phyloP scores from a whole-genome alignment of 92 coral and sea anemone species.

The Metridium senile region DNA sequence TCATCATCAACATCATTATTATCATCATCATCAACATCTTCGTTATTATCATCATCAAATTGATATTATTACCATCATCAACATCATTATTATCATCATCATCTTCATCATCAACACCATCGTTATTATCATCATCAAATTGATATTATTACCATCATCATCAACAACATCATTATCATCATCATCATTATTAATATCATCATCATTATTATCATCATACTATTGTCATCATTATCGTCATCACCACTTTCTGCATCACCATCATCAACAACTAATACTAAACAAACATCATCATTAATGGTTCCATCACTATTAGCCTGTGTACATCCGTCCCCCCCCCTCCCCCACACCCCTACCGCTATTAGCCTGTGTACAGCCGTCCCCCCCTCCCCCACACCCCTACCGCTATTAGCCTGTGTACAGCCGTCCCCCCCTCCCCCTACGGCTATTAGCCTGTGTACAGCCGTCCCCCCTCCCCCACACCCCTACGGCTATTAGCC shows the following conservation, averaged over 20 bases:
- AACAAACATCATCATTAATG: background rate
- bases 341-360: too few relatives aligned
- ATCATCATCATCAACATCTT: background rate
- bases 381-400: too few relatives aligned
- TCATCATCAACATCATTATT: background rate
- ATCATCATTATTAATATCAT: too few relatives aligned
- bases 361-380: too few relatives aligned
- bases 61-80: too few relatives aligned
- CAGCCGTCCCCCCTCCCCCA: too few relatives aligned
- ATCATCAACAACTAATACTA: constrained; percentile 2
- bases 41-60: background rate
- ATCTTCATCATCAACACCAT: background rate
- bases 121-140: background rate
- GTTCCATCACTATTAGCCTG: background rate
- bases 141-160: too few relatives aligned
- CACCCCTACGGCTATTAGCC: too few relatives aligned
- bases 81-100: background rate
- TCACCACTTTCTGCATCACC: background rate
- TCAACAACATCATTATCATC: background rate
- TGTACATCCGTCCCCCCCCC: too few relatives aligned
- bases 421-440: too few relatives aligned
- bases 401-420: too few relatives aligned
- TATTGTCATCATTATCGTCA: background rate
- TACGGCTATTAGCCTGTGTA: too few relatives aligned
- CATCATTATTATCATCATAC: background rate